Evolutionary conservation across 2,797 vertebrate species (phyloP).

Genomic region (Knipowitschia caucasica): DNA sequence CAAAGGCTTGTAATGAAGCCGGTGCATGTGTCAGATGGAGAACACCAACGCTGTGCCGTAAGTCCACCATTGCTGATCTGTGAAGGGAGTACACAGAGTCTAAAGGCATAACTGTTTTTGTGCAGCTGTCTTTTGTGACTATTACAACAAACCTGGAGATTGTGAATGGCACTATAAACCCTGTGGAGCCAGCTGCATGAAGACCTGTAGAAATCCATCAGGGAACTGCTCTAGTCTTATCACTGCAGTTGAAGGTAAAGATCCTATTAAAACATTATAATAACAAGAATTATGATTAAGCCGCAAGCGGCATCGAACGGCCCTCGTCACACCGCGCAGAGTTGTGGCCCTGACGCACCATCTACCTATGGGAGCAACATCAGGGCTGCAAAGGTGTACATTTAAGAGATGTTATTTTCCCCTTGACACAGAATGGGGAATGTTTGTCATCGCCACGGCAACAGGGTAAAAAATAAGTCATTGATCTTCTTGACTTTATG

Average conservation of each 20-base stretch:
- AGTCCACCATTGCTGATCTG: conserved; percentile 55
- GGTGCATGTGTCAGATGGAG: conserved; percentile 86
- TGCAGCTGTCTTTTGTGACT: conserved; percentile 93
- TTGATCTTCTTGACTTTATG: no score
- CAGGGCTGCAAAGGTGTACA: no score
- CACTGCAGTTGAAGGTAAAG: conserved; percentile 83
- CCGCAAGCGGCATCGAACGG: no score
- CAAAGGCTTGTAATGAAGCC: conserved; percentile 82
- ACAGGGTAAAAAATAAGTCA: no score
- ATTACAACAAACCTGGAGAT: conserved; percentile 80
- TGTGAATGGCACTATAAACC: conserved; percentile 93
- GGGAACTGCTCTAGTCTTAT: conserved; percentile 80
- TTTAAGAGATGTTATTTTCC: no score
- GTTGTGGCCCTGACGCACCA: no score
- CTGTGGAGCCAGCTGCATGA: conserved; percentile 85
- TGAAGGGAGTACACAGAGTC: background rate
- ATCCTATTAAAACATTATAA: background rate
- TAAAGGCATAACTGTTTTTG: conserved; percentile 9
- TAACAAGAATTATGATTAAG: background rate
- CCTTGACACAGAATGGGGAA: no score
- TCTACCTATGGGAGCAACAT: no score
- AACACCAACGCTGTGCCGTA: conserved; percentile 87
- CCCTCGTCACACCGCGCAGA: no score
- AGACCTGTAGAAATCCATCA: conserved; percentile 85
- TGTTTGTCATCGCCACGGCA: no score